Conservation (phyloP, 2,113 vertebrate species). For the Cricetomys ansorgei region DNA sequence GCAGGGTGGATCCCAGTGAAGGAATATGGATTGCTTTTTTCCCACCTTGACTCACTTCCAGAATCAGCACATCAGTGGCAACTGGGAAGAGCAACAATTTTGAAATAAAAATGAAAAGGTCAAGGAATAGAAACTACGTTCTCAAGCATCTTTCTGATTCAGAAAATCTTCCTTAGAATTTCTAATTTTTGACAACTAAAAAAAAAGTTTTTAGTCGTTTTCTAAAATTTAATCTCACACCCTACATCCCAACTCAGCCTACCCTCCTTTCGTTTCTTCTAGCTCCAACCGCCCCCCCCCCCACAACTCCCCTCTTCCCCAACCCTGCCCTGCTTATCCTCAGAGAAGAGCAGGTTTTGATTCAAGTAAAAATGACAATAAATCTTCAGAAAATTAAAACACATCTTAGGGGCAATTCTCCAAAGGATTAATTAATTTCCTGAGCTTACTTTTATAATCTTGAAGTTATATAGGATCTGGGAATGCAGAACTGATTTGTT, state of each 20-base stretch:
- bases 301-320: too few species aligned
- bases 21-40: neutral
- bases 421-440: neutral
- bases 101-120: neutral
- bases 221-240: too few species aligned
- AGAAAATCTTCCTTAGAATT: neutral
- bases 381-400: neutral
- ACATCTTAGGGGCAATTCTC: neutral
- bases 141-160: neutral
- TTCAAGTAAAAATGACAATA: neutral
- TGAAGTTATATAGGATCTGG: too few species aligned
- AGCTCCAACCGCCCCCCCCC: too few species aligned
- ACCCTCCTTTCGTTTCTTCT: too few species aligned
- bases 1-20: neutral
- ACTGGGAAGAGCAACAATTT: neutral
- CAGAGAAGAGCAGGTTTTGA: neutral
- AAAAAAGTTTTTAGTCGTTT: too few species aligned
- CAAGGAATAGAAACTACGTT: neutral
- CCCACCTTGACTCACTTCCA: neutral
- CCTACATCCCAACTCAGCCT: too few species aligned
- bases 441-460: neutral
- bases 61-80: neutral
- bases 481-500: neutral
- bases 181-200: neutral
- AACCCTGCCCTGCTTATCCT: too few species aligned